These are phyloP conservation scores for Clupea harengus DNA, from an alignment of 2,113 vertebrate genomes.

Conservation along the genomic window DNA sequence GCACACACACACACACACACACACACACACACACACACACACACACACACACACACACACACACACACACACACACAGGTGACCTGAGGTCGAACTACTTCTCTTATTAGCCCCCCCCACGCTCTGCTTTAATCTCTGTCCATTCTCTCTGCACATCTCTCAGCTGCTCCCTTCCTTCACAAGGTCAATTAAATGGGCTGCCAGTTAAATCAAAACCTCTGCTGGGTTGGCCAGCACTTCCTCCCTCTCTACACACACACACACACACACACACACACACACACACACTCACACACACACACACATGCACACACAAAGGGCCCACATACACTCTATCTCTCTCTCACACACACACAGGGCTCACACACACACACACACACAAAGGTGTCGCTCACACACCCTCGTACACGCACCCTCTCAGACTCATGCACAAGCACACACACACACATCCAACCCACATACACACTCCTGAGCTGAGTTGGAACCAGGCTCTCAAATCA, in stretches of 20 bases:
- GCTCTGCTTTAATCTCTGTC: background rate
- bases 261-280: background rate
- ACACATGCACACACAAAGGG: background rate
- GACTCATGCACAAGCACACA: background rate
- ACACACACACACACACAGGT: background rate
- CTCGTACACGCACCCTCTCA: background rate
- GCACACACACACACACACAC: too few species aligned
- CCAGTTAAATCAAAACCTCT: slow-evolving; percentile 12
- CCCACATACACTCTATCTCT: background rate
- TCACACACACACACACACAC: background rate
- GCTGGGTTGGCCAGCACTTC: background rate
- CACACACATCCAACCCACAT: background rate
- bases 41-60: background rate
- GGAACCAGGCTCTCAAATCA: background rate
- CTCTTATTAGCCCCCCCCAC: background rate
- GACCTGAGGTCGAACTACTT: background rate
- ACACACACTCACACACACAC: background rate
- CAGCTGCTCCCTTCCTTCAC: background rate
- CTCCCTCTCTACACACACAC: background rate
- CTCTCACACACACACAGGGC: background rate
- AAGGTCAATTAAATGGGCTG: slow-evolving; percentile 19
- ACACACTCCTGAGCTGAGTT: background rate
- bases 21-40: background rate
- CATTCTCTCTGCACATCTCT: background rate
- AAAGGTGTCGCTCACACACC: background rate